Evolutionary conservation across 1,140 invertebrate genomes (phyloP).

Genomic region (Tetragnatha versicolor): DNA sequence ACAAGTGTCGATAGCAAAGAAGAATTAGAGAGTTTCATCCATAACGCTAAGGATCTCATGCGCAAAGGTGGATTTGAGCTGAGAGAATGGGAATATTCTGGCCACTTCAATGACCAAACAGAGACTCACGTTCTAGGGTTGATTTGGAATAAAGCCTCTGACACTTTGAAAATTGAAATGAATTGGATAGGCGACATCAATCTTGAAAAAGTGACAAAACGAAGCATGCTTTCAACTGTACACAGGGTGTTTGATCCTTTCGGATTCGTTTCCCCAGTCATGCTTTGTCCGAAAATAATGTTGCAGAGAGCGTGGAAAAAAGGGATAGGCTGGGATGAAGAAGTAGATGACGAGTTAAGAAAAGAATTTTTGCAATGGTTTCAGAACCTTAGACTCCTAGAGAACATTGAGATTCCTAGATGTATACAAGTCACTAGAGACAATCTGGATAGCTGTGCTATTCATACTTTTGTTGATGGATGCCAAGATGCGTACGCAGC

Average conservation of each 20-base stretch:
- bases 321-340: neutral
- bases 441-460: neutral
- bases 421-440: neutral
- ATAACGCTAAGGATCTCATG: neutral
- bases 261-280: neutral
- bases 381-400: neutral
- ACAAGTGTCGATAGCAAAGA: neutral
- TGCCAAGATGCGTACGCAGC: slow-evolving; percentile 53
- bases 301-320: neutral
- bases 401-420: slow-evolving; percentile 31
- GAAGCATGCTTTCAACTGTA: neutral
- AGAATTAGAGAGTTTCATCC: neutral
- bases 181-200: neutral
- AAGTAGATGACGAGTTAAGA: neutral
- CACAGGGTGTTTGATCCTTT: neutral
- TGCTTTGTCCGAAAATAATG: slow-evolving; percentile 10
- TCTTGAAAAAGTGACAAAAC: neutral
- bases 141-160: neutral
- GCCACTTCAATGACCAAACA: neutral
- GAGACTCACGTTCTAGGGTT: neutral
- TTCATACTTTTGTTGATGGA: slow-evolving; percentile 56
- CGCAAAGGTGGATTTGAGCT: neutral
- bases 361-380: slow-evolving; percentile 22
- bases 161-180: neutral
- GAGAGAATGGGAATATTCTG: neutral